Evolutionary conservation across 2,113 vertebrate species (phyloP).

Genomic region (Ramphastos sulfuratus): DNA sequence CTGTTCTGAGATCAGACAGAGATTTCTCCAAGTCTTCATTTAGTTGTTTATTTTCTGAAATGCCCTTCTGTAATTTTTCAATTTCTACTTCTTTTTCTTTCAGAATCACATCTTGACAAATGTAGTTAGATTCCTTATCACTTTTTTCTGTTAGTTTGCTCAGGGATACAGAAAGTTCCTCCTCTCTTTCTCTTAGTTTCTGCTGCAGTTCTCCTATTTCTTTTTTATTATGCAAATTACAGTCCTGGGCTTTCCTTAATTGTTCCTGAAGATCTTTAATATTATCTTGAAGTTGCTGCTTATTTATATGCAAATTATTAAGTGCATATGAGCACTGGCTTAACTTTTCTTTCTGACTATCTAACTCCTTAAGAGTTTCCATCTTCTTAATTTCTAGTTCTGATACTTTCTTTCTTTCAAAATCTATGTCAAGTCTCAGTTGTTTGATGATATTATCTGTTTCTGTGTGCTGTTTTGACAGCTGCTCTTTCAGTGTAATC

Average conservation of each 20-base stretch:
- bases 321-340: conserved; percentile 82
- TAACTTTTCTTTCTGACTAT: conserved; percentile 82
- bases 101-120: conserved; percentile 56
- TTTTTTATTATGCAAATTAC: conserved; percentile 66
- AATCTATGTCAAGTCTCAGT: conserved; percentile 76
- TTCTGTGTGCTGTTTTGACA: conserved; percentile 82
- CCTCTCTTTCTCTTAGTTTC: conserved; percentile 77
- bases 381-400: conserved; percentile 75
- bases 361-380: conserved; percentile 75
- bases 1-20: conserved; percentile 82
- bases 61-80: conserved; percentile 74
- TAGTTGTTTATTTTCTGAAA: conserved; percentile 77
- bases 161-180: conserved; percentile 70
- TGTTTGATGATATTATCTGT: conserved; percentile 71
- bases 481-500: conserved; percentile 89
- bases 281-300: conserved; percentile 81
- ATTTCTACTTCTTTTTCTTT: conserved; percentile 78
- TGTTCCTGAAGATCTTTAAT: conserved; percentile 82
- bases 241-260: conserved; percentile 76
- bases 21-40: conserved; percentile 79
- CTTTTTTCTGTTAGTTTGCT: conserved; percentile 63
- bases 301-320: conserved; percentile 85
- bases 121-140: conserved; percentile 11
- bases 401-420: conserved; percentile 70
- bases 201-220: conserved; percentile 79